A percentile compares a stretch with the other conserved stretches of the same genome.
phyloP scores from a whole-genome alignment of 2,888 invertebrate species.

The Machimus atricapillus region DNA sequence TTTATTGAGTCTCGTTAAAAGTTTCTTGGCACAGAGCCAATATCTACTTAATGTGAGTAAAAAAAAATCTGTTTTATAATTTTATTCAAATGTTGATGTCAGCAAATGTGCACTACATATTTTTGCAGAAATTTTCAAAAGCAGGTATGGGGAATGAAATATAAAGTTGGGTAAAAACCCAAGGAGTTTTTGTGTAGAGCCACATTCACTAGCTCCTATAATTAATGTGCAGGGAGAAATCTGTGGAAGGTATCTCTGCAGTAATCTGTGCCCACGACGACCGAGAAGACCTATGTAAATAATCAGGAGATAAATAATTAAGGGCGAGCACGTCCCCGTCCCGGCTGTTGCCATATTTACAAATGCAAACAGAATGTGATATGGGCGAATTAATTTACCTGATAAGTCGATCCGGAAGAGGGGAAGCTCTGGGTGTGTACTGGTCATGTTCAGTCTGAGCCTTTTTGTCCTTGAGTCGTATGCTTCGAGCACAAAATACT shows the following conservation, averaged over 20 bases:
- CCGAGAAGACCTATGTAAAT: neutral
- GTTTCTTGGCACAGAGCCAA: neutral
- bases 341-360: neutral
- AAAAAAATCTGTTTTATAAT: neutral
- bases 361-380: neutral
- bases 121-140: neutral
- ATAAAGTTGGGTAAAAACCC: neutral
- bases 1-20: neutral
- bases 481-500: constrained; percentile 83
- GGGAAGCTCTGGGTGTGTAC: constrained; percentile 67
- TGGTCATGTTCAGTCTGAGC: constrained; percentile 74
- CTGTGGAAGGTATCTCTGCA: neutral
- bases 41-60: neutral
- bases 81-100: neutral
- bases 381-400: constrained; percentile 51
- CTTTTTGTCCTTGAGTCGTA: constrained; percentile 77
- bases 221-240: neutral
- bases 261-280: neutral
- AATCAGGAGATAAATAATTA: neutral
- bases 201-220: neutral
- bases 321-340: neutral
- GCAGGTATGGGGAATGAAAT: neutral
- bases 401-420: constrained; percentile 67
- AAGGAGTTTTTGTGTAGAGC: neutral
- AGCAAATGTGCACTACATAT: neutral